These are phyloP conservation scores for Psephotus haematonotus DNA, from an alignment of 2,113 vertebrate genomes.

Conservation along the genomic window DNA sequence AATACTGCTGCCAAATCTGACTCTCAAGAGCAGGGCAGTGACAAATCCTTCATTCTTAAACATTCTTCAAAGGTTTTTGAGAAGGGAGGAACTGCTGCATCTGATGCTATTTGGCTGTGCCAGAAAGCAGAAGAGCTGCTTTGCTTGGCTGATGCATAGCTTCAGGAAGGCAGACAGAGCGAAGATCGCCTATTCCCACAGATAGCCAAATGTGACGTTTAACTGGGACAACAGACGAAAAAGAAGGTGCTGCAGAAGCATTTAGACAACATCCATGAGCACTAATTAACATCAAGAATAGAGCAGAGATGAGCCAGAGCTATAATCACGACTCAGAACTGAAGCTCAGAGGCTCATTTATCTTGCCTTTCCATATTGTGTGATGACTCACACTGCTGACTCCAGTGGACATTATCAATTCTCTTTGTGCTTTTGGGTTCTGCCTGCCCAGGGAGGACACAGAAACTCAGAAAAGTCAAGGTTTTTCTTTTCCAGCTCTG, in stretches of 20 bases:
- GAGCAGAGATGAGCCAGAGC: conserved; percentile 1
- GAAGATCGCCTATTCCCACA: neutral
- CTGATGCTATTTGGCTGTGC: neutral
- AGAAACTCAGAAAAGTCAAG: neutral
- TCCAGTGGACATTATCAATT: conserved; percentile 34
- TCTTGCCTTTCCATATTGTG: conserved; percentile 28
- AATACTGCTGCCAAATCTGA: neutral
- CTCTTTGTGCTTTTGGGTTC: neutral
- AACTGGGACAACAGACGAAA: neutral
- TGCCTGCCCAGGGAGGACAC: neutral
- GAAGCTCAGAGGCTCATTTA: conserved; percentile 45
- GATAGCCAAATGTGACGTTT: neutral
- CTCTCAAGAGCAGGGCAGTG: neutral
- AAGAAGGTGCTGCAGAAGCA: neutral
- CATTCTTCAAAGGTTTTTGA: neutral
- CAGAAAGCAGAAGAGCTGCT: neutral
- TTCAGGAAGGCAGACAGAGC: neutral
- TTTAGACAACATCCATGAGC: neutral
- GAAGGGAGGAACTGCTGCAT: neutral
- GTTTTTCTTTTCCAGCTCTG: neutral
- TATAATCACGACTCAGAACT: conserved; percentile 47
- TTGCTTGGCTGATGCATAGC: neutral
- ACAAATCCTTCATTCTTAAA: neutral
- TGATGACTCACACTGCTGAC: conserved; percentile 9
- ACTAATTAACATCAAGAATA: conserved; percentile 34